Evolutionary conservation across 2,888 invertebrate genomes (phyloP).

Genomic region (Spodoptera picta): DNA sequence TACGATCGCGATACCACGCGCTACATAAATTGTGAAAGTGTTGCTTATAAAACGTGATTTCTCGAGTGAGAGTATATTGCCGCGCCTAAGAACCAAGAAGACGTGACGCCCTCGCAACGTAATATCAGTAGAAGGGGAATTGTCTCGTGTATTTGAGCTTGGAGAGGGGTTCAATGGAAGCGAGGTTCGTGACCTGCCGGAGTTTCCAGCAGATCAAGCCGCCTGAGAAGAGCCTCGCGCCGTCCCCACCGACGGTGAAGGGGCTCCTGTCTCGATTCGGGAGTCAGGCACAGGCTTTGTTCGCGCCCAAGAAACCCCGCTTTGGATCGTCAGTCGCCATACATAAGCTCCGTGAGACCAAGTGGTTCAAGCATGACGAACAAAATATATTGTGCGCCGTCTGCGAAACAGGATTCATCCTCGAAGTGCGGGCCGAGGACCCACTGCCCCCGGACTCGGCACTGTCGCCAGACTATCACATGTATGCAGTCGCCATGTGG

Average conservation of each 20-base stretch:
- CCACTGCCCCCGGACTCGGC: conserved; percentile 82
- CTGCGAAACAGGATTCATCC: conserved; percentile 92
- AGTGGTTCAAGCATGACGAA: conserved; percentile 93
- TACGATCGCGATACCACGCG: conserved; percentile 76
- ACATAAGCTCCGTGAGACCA: conserved; percentile 92
- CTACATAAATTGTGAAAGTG: conserved; percentile 86
- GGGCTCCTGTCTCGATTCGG: conserved; percentile 87
- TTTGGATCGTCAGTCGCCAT: conserved; percentile 91
- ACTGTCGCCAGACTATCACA: conserved; percentile 86
- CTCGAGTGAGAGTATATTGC: conserved; percentile 82
- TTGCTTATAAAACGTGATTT: conserved; percentile 78
- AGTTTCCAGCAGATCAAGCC: conserved; percentile 88
- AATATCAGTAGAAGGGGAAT: conserved; percentile 76
- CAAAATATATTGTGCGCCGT: conserved; percentile 92
- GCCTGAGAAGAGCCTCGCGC: conserved; percentile 86
- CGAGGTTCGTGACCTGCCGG: conserved; percentile 88
- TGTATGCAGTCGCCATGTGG: conserved; percentile 92
- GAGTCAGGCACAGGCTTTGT: conserved; percentile 87
- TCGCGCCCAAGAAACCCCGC: conserved; percentile 85
- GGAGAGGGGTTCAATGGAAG: conserved; percentile 88
- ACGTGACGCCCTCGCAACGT: conserved; percentile 60
- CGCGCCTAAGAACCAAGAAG: conserved; percentile 59
- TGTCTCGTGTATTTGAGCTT: conserved; percentile 75
- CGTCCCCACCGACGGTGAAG: conserved; percentile 84
- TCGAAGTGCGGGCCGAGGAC: conserved; percentile 89